Percentiles rank a stretch among this genome's conserved stretches.
phyloP scores from a whole-genome alignment of 2,888 invertebrate genomes.

The Meteorus colon region DNA sequence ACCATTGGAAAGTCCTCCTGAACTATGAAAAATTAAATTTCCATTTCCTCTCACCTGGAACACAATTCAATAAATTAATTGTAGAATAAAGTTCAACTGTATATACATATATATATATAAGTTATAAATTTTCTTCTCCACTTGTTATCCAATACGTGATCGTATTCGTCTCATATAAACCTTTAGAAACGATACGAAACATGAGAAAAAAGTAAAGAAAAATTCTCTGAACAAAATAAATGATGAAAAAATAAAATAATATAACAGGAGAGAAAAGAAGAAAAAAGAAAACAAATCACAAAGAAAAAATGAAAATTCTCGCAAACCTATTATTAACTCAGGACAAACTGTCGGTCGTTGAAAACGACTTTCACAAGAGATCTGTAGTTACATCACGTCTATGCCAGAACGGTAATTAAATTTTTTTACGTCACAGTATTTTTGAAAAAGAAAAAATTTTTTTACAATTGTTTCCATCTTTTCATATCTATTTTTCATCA shows the following conservation, averaged over 20 bases:
- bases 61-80: constrained; percentile 30
- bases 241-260: constrained; percentile 8
- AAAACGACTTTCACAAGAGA: constrained; percentile 52
- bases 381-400: constrained; percentile 39
- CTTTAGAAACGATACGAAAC: neutral
- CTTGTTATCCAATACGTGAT: constrained; percentile 13
- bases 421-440: constrained; percentile 24
- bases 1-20: neutral
- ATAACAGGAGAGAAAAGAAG: neutral
- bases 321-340: constrained; percentile 39
- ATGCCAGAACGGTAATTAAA: constrained; percentile 26
- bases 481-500: constrained; percentile 9
- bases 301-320: constrained; percentile 17
- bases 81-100: constrained; percentile 13
- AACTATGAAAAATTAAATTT: constrained; percentile 21
- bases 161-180: neutral
- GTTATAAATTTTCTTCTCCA: neutral
- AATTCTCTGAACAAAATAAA: neutral
- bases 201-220: neutral
- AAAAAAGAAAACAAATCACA: constrained; percentile 26
- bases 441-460: no score
- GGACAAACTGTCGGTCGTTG: constrained; percentile 48
- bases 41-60: neutral
- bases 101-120: neutral
- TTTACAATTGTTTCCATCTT: constrained; percentile 2